A percentile compares a stretch with the other conserved stretches of the same genome.
Conservation (phyloP, 2,797 vertebrate species). For the Peromyscus nudipes region DNA sequence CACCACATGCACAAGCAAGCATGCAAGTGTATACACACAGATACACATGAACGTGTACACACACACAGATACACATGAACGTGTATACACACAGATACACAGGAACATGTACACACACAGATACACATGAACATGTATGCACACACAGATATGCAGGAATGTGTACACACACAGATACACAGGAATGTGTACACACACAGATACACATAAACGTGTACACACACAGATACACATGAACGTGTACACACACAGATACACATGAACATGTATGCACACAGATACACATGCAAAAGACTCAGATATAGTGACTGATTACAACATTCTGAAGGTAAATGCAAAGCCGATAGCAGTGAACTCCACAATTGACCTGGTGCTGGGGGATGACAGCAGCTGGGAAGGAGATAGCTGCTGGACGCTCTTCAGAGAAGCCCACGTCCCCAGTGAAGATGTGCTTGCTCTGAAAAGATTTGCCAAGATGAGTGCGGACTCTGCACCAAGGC, state of each 20-base stretch:
- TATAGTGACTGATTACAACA: background rate
- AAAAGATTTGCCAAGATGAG: background rate
- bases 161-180: too few species aligned
- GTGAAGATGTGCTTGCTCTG: background rate
- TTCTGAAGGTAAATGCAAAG: background rate
- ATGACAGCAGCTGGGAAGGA: accelerated
- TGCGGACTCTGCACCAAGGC: background rate
- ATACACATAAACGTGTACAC: background rate
- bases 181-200: background rate
- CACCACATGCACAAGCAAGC: background rate
- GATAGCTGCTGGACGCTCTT: background rate
- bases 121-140: too few species aligned
- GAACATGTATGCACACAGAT: background rate
- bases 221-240: too few species aligned
- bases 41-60: too few species aligned
- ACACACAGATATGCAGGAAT: too few species aligned
- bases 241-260: too few species aligned
- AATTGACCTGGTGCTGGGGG: accelerated
- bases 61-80: too few species aligned
- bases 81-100: too few species aligned
- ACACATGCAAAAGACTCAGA: background rate
- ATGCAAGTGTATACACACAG: background rate
- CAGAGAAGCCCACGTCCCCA: background rate
- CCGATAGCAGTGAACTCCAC: background rate
- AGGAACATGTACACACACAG: too few species aligned